Evolutionary conservation across 2,888 invertebrate species (phyloP).

Genomic region (Sepiola atlantica): DNA sequence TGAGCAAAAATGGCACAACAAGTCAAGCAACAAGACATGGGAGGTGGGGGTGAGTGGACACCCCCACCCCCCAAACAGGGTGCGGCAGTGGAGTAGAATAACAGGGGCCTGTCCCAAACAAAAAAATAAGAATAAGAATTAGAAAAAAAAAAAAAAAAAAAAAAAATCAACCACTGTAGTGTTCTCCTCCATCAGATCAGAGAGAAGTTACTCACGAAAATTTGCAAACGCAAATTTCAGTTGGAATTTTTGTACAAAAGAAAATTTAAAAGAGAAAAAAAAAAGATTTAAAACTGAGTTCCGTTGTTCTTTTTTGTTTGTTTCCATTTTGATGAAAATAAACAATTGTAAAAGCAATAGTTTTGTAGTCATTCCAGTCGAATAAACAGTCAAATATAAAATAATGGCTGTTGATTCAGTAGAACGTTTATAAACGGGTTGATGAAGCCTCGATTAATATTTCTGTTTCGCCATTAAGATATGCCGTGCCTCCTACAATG

Average conservation of each 20-base stretch:
- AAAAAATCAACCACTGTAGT: not conserved
- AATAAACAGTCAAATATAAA: too few relatives aligned
- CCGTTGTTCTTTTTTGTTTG: not conserved
- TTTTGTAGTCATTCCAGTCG: too few relatives aligned
- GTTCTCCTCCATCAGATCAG: slow-evolving; percentile 32
- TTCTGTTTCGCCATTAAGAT: too few relatives aligned
- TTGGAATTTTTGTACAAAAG: not conserved
- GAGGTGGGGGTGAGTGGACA: not conserved
- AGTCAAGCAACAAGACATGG: slow-evolving; percentile 35
- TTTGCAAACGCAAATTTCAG: not conserved
- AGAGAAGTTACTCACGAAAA: not conserved
- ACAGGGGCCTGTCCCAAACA: not conserved
- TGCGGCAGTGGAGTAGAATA: slow-evolving; percentile 8
- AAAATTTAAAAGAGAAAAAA: not conserved
- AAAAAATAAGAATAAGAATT: too few relatives aligned
- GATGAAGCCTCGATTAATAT: too few relatives aligned
- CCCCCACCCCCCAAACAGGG: not conserved
- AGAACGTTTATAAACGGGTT: too few relatives aligned
- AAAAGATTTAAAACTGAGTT: not conserved
- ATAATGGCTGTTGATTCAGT: too few relatives aligned
- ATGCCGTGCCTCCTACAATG: too few relatives aligned
- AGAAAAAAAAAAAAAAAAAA: too few relatives aligned
- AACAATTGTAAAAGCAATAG: not conserved
- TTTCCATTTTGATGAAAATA: not conserved
- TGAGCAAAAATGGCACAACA: slow-evolving; percentile 36